These are phyloP conservation scores for Drosophila watanabei DNA, from an alignment of 1,140 invertebrate species.

Conservation along the genomic window DNA sequence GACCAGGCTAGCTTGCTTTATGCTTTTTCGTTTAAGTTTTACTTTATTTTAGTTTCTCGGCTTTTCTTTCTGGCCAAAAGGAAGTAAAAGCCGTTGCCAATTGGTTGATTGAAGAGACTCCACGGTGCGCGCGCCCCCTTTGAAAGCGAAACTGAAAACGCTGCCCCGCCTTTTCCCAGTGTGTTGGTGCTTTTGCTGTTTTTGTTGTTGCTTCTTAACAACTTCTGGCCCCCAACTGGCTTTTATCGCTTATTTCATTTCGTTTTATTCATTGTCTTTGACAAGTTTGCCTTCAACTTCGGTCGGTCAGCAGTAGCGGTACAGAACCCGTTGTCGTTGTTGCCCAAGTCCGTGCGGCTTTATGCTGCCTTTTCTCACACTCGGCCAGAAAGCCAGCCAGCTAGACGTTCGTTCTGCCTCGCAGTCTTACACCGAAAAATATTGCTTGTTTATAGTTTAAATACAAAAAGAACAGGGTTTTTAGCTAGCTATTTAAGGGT, in stretches of 20 bases:
- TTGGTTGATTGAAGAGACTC: slow-evolving; percentile 27
- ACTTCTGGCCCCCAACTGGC: slow-evolving; percentile 33
- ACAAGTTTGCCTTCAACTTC: slow-evolving; percentile 82
- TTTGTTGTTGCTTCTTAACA: slow-evolving; percentile 9
- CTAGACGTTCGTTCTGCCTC: slow-evolving; percentile 10
- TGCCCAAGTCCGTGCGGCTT: slow-evolving; percentile 17
- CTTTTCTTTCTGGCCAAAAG: slow-evolving; percentile 37
- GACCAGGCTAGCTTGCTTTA: slow-evolving; percentile 28
- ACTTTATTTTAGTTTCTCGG: not conserved
- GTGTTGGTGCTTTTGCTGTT: not conserved
- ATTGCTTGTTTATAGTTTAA: not conserved
- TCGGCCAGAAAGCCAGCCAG: slow-evolving; percentile 14
- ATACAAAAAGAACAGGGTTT: not conserved
- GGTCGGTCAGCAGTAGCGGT: slow-evolving; percentile 59
- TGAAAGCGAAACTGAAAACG: slow-evolving; percentile 44
- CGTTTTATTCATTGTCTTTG: slow-evolving; percentile 75
- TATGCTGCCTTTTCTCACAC: slow-evolving; percentile 40
- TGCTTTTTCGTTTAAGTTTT: slow-evolving; percentile 4
- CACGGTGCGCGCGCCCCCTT: not conserved
- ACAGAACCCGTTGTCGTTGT: slow-evolving; percentile 64
- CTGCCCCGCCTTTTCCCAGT: slow-evolving; percentile 11
- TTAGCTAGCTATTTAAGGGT: not conserved
- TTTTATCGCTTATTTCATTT: slow-evolving; percentile 37
- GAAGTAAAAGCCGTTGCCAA: slow-evolving; percentile 69
- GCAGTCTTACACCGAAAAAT: slow-evolving; percentile 28